Conservation (phyloP, 1,140 invertebrate species). For the Thaumatotibia leucotreta region DNA sequence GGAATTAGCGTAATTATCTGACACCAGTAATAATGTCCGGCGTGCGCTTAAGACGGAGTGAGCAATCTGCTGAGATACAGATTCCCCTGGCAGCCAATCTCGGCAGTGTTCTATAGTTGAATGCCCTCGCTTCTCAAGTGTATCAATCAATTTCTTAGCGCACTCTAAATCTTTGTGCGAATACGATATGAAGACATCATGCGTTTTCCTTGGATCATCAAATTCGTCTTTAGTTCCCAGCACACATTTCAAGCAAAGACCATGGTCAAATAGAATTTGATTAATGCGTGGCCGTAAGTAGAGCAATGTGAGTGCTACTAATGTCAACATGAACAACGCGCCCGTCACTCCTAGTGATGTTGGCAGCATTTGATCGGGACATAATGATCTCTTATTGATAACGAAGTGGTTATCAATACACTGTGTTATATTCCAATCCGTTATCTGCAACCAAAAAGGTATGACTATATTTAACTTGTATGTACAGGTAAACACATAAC, state of each 20-base stretch:
- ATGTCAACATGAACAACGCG: neutral
- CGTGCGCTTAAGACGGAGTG: slow-evolving; percentile 86
- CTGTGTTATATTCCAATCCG: neutral
- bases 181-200: slow-evolving; percentile 92
- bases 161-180: slow-evolving; percentile 87
- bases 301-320: neutral
- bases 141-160: slow-evolving; percentile 59
- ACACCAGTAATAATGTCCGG: slow-evolving; percentile 88
- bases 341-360: neutral
- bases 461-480: too few species aligned
- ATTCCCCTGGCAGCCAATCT: slow-evolving; percentile 85
- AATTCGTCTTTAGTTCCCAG: neutral
- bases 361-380: neutral
- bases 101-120: slow-evolving; percentile 84
- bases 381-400: neutral
- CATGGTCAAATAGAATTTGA: neutral
- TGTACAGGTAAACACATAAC: too few species aligned
- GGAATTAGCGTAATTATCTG: slow-evolving; percentile 87
- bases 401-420: neutral
- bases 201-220: slow-evolving; percentile 39
- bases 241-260: neutral
- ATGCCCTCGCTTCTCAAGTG: slow-evolving; percentile 70
- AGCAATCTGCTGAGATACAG: slow-evolving; percentile 86
- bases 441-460: neutral
- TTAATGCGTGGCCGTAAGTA: neutral